Evolutionary conservation across 92 coral and sea anemone species (phyloP).

Genomic region (Chrysogorgia sp.): DNA sequence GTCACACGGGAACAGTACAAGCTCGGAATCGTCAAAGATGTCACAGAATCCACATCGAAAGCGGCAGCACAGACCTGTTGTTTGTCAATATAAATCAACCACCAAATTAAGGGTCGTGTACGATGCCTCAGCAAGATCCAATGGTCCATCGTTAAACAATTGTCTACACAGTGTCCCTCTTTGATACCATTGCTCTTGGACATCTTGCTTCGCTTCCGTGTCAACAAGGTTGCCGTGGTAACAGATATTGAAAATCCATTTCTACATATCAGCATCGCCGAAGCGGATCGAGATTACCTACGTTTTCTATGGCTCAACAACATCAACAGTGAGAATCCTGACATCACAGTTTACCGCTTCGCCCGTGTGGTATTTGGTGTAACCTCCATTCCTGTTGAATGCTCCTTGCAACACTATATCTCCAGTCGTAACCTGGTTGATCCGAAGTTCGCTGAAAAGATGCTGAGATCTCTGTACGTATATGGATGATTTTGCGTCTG

Average conservation of each 20-base stretch:
- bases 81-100: conserved; percentile 35
- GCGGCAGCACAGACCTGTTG: conserved; percentile 52
- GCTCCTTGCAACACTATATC: conserved; percentile 47
- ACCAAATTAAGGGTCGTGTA: conserved; percentile 53
- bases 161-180: conserved; percentile 46
- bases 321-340: background rate
- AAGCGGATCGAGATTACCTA: conserved; percentile 13
- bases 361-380: conserved; percentile 45
- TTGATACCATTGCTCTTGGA: conserved; percentile 27
- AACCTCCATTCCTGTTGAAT: conserved; percentile 50
- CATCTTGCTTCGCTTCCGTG: conserved; percentile 14
- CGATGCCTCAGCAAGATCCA: conserved; percentile 40
- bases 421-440: conserved; percentile 16
- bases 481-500: conserved; percentile 46
- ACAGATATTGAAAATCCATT: conserved; percentile 33
- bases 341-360: conserved; percentile 23
- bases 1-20: conserved; percentile 36
- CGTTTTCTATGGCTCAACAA: conserved; percentile 45
- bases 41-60: background rate
- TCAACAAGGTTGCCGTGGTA: conserved; percentile 10
- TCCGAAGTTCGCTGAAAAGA: conserved; percentile 38
- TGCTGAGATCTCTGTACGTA: conserved; percentile 36
- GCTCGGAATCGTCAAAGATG: conserved; percentile 35
- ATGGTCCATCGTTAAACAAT: conserved; percentile 46
- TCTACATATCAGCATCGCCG: background rate